Evolutionary conservation across 2,113 vertebrate genomes (phyloP).

Genomic region (Chlorocebus sabaeus): DNA sequence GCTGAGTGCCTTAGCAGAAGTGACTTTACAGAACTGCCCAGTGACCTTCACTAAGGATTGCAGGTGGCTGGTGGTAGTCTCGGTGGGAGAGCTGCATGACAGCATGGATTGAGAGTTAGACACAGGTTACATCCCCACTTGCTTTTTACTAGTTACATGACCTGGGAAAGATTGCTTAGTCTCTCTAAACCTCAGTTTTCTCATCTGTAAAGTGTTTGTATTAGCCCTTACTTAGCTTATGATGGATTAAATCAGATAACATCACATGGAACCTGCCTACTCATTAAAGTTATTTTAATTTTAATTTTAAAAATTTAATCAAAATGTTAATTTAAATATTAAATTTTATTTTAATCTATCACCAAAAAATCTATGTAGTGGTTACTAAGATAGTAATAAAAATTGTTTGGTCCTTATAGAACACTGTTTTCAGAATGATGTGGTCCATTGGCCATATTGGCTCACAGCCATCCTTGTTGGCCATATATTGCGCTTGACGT

Average conservation of each 20-base stretch:
- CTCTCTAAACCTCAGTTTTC: not conserved
- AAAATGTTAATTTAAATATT: not conserved
- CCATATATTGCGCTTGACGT: not conserved
- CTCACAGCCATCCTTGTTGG: no score
- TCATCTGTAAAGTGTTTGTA: not conserved
- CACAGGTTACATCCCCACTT: not conserved
- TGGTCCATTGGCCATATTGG: not conserved
- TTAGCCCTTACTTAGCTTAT: not conserved
- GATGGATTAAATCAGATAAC: not conserved
- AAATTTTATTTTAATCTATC: not conserved
- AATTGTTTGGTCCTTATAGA: not conserved
- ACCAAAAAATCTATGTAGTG: not conserved
- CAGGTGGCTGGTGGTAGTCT: not conserved
- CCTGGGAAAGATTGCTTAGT: not conserved
- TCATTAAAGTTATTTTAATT: not conserved
- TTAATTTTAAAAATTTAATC: no score
- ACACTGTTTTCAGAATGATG: not conserved
- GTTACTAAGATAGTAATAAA: not conserved
- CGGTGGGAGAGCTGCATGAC: not conserved
- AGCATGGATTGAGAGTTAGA: not conserved
- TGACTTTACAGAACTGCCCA: not conserved
- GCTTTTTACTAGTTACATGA: not conserved
- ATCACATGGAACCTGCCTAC: not conserved
- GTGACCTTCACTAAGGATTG: not conserved
- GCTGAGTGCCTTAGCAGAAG: not conserved